A percentile compares a stretch with the other conserved stretches of the same genome.
Conservation (phyloP, 2,113 vertebrate genomes). For the Brachyhypopomus gauderio region DNA sequence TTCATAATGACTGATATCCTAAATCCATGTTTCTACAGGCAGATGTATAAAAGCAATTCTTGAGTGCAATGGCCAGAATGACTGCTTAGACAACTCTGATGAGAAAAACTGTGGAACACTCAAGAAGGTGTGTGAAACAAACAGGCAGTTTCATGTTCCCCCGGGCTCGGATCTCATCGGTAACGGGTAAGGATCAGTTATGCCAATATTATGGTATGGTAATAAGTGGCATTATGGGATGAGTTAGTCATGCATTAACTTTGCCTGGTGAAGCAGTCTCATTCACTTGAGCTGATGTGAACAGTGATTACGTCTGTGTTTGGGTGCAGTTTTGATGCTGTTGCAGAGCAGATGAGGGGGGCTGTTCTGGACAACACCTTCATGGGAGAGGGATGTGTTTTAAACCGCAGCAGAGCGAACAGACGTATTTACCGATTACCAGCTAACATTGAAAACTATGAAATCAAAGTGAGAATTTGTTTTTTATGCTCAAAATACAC, state of each 20-base stretch:
- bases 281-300: not conserved
- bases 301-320: not conserved
- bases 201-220: not conserved
- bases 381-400: conserved; percentile 79
- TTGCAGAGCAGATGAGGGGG: conserved; percentile 79
- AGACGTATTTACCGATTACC: conserved; percentile 79
- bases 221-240: not conserved
- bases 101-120: conserved; percentile 78
- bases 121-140: conserved; percentile 69
- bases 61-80: conserved; percentile 88
- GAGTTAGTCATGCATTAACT: not conserved
- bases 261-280: too few relatives aligned
- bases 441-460: conserved; percentile 80
- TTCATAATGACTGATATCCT: not conserved
- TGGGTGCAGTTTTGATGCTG: conserved; percentile 79
- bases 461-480: conserved; percentile 77
- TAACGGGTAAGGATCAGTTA: conserved; percentile 77
- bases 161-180: conserved; percentile 80
- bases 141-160: conserved; percentile 60
- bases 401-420: conserved; percentile 68
- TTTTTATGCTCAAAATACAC: not conserved
- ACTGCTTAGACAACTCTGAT: conserved; percentile 91
- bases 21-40: conserved; percentile 67
- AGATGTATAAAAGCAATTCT: conserved; percentile 83
- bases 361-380: conserved; percentile 85